Conservation (phyloP, 2,888 invertebrate genomes). For the Acleris cristana region DNA sequence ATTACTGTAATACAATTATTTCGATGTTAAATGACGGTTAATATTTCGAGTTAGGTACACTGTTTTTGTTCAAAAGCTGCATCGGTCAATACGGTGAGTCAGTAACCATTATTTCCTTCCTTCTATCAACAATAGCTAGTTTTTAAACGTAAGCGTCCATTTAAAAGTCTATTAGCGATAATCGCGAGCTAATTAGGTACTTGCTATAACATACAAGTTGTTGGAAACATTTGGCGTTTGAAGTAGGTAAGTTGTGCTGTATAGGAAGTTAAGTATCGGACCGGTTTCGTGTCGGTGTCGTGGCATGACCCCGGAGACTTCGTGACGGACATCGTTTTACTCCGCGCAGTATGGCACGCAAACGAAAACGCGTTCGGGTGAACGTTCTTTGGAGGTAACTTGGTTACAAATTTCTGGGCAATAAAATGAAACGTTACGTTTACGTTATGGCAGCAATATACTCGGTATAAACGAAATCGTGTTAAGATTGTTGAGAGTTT, state of each 20-base stretch:
- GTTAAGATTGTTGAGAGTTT: constrained; percentile 49
- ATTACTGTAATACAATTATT: no score
- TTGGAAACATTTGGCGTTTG: constrained; percentile 9
- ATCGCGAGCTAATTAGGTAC: constrained; percentile 16
- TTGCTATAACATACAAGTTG: constrained; percentile 3
- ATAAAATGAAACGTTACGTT: constrained; percentile 58
- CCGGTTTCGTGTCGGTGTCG: constrained; percentile 63
- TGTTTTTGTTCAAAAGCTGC: no score
- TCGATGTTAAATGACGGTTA: no score
- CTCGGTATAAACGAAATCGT: constrained; percentile 51
- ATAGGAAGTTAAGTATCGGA: constrained; percentile 51
- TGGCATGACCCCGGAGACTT: constrained; percentile 67
- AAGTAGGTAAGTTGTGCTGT: background rate
- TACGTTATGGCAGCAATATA: constrained; percentile 56
- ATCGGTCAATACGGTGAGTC: background rate
- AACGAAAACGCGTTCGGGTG: constrained; percentile 64
- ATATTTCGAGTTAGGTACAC: no score
- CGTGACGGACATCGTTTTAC: constrained; percentile 63
- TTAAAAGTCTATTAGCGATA: constrained; percentile 19
- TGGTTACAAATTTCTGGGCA: constrained; percentile 64
- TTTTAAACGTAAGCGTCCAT: constrained; percentile 6
- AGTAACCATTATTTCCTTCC: constrained; percentile 7
- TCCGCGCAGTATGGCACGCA: constrained; percentile 59
- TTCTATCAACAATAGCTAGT: constrained; percentile 1
- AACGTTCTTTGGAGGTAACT: constrained; percentile 58